phyloP scores from a whole-genome alignment of 2,113 vertebrate genomes.

The Festucalex cinctus region DNA sequence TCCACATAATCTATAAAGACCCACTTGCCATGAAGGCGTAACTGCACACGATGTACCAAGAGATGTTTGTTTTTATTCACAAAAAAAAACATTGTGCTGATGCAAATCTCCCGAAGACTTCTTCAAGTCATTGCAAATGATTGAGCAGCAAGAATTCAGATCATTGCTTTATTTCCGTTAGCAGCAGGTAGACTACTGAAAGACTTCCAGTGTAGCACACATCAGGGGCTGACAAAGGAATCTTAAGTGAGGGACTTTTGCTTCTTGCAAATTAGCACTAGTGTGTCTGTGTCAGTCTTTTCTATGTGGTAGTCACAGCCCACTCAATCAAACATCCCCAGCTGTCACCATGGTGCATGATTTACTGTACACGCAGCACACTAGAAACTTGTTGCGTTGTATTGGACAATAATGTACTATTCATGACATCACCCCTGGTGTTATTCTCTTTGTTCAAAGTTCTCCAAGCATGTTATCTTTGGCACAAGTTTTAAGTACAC shows the following conservation, averaged over 20 bases:
- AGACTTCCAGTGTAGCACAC: constrained; percentile 18
- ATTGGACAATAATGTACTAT: constrained; percentile 39
- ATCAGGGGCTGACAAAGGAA: constrained; percentile 19
- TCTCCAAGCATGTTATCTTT: constrained; percentile 34
- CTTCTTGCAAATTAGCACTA: constrained; percentile 28
- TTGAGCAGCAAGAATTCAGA: background rate
- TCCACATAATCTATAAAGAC: background rate
- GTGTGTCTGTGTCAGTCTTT: constrained; percentile 14
- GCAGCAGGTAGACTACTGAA: constrained; percentile 17
- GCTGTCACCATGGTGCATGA: constrained; percentile 12
- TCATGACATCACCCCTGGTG: constrained; percentile 21
- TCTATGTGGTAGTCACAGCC: constrained; percentile 24
- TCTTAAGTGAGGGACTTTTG: constrained; percentile 10
- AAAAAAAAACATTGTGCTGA: background rate
- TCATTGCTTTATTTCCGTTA: background rate
- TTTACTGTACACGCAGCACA: constrained; percentile 18
- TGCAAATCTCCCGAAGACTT: constrained; percentile 9
- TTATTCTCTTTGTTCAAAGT: constrained; percentile 25
- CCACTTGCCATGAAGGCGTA: background rate
- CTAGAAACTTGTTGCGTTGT: constrained; percentile 25
- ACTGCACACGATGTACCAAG: background rate
- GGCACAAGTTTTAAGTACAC: constrained; percentile 45
- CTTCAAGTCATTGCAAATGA: background rate
- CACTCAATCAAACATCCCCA: constrained; percentile 11
- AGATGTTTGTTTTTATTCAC: constrained; percentile 2